Evolutionary conservation across 2,797 vertebrate species (phyloP), one percentile per base, ranked within the genome.

Genomic region (Chanos chanos): DNA sequence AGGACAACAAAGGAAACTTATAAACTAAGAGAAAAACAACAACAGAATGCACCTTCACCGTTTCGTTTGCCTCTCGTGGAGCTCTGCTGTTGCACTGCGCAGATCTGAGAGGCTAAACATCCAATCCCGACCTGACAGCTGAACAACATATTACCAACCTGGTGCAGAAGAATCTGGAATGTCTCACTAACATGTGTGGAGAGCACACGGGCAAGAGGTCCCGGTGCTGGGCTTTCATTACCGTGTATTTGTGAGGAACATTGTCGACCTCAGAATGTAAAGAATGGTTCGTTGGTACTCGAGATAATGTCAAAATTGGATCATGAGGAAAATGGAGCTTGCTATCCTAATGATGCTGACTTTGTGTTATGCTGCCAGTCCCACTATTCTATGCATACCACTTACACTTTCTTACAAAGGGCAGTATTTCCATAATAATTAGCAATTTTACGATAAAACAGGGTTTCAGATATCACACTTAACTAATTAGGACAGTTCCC

Each of bases 121-220:
- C 34, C 24, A 8, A 52, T 24, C 25, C 25, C 50, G 30, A 54
- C 53, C 41, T 30, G 59, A 68, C 67, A 70, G 49, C 51, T 55
- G 54, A 51, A 31, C 73, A 65, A 74, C 62, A 75, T 52, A 61
- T 84, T 82, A 82, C 76, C 81, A 83, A 68, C 64, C 40, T 33
- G 45, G 72, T 81, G 77, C 73, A 77, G 73, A 83, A 84, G 60
- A 72, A 73, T 41, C 40, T 30, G 74, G 80, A 71, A 74, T 84
- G 66, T 47, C 54, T 79, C 83, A 77, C 64, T 68, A 81, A 72
- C 31, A 44, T 71, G 53, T 63, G 47, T 28, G 1, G 7, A 66
- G 57, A 30, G 39, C 28, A 34, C 50, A 51, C 13, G 64, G 48
- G n/a, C 16, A 61, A 37, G 30, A 50, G 31, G 15, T 39, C 1